Percentiles rank a stretch among this genome's conserved stretches.
These are phyloP conservation scores for Tethya wilhelma DNA, from an alignment of 37 sponge, comb jelly and placozoan species.

Conservation along the genomic window DNA sequence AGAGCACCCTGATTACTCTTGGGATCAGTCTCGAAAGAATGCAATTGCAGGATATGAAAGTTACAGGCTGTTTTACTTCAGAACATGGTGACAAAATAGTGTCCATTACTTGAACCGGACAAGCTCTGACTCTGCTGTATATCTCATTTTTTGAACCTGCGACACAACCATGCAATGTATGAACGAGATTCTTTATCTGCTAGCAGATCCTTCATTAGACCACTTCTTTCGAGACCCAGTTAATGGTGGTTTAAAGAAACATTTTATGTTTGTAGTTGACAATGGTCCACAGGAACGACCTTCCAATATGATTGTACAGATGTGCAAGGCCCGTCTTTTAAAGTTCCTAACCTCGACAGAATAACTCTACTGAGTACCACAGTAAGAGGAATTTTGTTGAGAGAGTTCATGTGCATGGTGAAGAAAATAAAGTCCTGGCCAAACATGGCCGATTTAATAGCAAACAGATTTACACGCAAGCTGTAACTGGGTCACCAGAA, in stretches of 20 bases:
- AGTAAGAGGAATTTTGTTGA: no score
- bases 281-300: constrained; percentile 22
- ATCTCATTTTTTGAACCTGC: constrained; percentile 23
- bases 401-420: constrained; percentile 16
- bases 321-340: constrained; percentile 2
- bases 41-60: constrained; percentile 16
- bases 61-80: no score
- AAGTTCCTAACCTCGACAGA: neutral
- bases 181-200: constrained; percentile 3
- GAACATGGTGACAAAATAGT: neutral
- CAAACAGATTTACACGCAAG: neutral
- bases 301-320: constrained; percentile 12
- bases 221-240: neutral
- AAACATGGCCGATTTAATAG: constrained; percentile 6
- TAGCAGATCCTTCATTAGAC: neutral
- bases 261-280: constrained; percentile 21
- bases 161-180: constrained; percentile 16
- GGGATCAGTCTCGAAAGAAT: constrained; percentile 18
- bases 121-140: constrained; percentile 23
- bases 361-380: constrained; percentile 29
- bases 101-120: constrained; percentile 17
- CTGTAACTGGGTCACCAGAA: neutral
- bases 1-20: constrained; percentile 4
- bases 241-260: neutral
- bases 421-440: constrained; percentile 12